Evolutionary conservation across 2,888 invertebrate species (phyloP), one percentile per base, ranked within the genome.

Genomic region (Agrilus mali): DNA sequence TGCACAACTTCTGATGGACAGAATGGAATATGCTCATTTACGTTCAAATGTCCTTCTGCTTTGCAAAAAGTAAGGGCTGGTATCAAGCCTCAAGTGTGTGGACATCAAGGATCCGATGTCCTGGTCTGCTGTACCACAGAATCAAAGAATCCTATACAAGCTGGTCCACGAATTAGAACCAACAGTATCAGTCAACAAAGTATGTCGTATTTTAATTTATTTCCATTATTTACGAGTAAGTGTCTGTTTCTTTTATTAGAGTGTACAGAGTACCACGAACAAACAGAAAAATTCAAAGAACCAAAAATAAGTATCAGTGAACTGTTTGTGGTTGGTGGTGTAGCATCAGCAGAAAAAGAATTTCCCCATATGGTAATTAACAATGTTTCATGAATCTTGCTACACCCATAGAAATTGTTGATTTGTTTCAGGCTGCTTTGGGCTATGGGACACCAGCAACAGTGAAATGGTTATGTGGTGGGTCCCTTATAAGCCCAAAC

Each of bases 401-500:
- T n/a, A 15, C 13, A 8, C 4, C 13, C 5, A 13, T 41, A 16
- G 17, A 14, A 15, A 12, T 2, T 17, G 27, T 12, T 16, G 36
- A 14, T 13, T 38, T 7, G 27, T 45, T 47, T 41, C 31, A 48
- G 48, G 46, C 45, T 20, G 32, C 46, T 13, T 34, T 48, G 31
- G 49, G 49, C 16, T 49, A 38, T 39, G 46, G 44, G 27, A 43
- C 42, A 32, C 37, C 42, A 12, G 61, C 57, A 10, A 54, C 57
- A 0, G 66, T 69, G 48, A 40, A 48, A 1, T 75, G 74, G 67
- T 53, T 51, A 4, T 82, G 82, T 53, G 81, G 81, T 0, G 82
- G 80, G 0, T 71, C 73, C 5, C 64, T 82, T n/a, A 72, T 82
- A 40, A 76, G 75, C 39, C 51, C 74, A 1, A 63, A 64, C 7